These are phyloP conservation scores for Cyanistes caeruleus DNA, from an alignment of 2,113 vertebrate genomes.

Conservation along the genomic window DNA sequence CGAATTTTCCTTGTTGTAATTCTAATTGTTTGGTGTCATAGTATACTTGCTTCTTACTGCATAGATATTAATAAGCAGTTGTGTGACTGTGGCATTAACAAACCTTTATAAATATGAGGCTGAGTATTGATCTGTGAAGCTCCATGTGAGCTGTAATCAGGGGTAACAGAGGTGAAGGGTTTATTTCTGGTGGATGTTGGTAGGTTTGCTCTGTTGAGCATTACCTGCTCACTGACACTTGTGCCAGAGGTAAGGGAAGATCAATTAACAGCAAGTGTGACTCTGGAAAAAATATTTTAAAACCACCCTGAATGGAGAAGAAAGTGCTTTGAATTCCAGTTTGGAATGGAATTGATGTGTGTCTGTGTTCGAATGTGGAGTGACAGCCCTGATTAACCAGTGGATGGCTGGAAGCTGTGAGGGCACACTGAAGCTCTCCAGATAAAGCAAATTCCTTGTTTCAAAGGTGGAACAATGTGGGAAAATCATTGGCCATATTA, in stretches of 20 bases:
- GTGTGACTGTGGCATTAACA: neutral
- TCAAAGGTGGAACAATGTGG: neutral
- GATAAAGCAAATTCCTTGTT: neutral
- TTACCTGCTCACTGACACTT: neutral
- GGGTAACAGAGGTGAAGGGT: neutral
- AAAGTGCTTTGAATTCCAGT: neutral
- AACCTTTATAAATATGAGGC: neutral
- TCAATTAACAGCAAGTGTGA: rapidly evolving
- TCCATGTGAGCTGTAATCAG: neutral
- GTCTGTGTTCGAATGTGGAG: neutral
- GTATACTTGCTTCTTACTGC: neutral
- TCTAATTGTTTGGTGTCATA: rapidly evolving
- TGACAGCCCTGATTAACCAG: neutral
- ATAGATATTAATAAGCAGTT: neutral
- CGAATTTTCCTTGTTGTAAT: neutral
- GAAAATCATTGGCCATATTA: rapidly evolving
- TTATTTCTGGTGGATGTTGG: neutral
- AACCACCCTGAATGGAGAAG: neutral
- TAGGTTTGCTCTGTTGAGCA: neutral
- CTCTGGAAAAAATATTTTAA: neutral
- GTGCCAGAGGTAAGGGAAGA: neutral
- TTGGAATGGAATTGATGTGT: neutral
- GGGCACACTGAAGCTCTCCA: neutral
- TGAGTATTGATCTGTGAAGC: neutral
- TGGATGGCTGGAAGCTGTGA: neutral